Percentiles rank a stretch among this genome's conserved stretches.
Evolutionary conservation across 1,140 invertebrate species (phyloP).

Genomic region (Choristoneura fumiferana): DNA sequence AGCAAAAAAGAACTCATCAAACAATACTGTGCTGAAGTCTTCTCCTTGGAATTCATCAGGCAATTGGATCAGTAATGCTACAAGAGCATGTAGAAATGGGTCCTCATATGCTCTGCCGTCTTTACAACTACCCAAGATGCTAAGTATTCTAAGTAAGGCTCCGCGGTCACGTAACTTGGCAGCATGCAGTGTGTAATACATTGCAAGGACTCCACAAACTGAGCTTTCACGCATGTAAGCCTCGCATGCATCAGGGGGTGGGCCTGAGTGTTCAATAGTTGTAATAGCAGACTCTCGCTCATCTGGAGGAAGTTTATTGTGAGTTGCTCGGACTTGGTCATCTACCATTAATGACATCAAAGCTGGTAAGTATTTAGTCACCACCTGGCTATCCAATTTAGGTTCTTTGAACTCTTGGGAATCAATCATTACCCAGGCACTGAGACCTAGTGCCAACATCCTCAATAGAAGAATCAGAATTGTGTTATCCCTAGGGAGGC

Average conservation of each 20-base stretch:
- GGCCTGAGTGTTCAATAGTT: constrained; percentile 96
- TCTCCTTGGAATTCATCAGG: constrained; percentile 95
- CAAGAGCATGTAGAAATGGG: constrained; percentile 95
- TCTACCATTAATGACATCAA: constrained; percentile 98
- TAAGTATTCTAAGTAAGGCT: constrained; percentile 92
- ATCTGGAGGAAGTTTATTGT: constrained; percentile 94
- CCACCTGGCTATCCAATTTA: constrained; percentile 93
- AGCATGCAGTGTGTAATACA: constrained; percentile 96
- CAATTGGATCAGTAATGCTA: constrained; percentile 93
- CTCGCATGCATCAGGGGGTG: constrained; percentile 94
- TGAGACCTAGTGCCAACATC: constrained; percentile 95
- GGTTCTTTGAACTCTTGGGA: constrained; percentile 97
- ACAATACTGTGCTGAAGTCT: constrained; percentile 96
- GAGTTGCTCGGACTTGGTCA: constrained; percentile 94
- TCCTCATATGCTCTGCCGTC: constrained; percentile 96
- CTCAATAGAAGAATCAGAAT: constrained; percentile 94
- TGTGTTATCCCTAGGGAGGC: constrained; percentile 93
- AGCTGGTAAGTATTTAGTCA: constrained; percentile 96
- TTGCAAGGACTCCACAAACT: constrained; percentile 94
- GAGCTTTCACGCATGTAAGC: constrained; percentile 93
- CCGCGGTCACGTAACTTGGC: constrained; percentile 90
- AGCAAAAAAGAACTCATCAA: constrained; percentile 97
- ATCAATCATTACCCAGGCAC: constrained; percentile 98
- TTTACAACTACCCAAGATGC: constrained; percentile 93
- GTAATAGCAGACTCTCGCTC: constrained; percentile 95